Evolutionary conservation across 2,113 vertebrate species (phyloP).

Genomic region (Thamnophis sirtalis): DNA sequence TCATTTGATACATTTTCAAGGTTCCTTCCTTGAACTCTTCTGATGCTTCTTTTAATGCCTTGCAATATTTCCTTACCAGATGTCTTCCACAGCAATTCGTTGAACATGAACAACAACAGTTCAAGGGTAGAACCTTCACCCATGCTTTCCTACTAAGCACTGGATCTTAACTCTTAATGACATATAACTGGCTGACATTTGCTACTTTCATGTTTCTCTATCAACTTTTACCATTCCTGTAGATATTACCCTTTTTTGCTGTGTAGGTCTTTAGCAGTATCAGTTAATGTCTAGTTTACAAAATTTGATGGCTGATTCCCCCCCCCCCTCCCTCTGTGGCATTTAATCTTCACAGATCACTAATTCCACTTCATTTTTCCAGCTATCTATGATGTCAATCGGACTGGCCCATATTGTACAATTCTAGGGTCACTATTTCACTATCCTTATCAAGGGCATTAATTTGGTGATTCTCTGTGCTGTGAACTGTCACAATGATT

Average conservation of each 20-base stretch:
- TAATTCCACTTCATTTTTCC: neutral
- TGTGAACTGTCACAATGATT: neutral
- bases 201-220: neutral
- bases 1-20: neutral
- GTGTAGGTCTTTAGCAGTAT: neutral
- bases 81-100: neutral
- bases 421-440: neutral
- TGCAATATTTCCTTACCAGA: neutral
- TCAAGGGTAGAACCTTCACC: neutral
- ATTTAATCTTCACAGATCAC: neutral
- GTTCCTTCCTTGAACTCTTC: neutral
- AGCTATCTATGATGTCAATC: neutral
- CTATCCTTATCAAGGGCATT: neutral
- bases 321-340: neutral
- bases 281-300: neutral
- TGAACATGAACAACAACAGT: neutral
- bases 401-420: neutral
- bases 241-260: neutral
- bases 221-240: neutral
- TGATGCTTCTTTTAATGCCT: neutral
- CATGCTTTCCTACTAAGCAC: neutral
- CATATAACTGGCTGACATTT: neutral
- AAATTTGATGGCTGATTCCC: neutral
- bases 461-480: neutral
- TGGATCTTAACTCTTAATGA: neutral